phyloP scores from a whole-genome alignment of 2,113 vertebrate genomes.

The Tiliqua scincoides region DNA sequence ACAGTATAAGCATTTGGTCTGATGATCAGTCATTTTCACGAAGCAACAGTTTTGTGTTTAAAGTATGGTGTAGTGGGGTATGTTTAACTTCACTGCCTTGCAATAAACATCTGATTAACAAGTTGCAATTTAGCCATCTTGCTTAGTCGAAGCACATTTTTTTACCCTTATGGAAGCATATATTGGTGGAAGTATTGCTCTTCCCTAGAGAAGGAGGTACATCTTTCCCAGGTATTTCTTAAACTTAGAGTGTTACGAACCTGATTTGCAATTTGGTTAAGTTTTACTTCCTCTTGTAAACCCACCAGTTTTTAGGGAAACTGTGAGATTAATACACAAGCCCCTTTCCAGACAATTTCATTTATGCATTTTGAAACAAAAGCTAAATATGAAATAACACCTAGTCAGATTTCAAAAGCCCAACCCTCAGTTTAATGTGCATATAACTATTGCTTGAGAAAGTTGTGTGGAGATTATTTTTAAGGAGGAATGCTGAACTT shows the following conservation, averaged over 20 bases:
- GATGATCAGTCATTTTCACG: not conserved
- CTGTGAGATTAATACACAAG: accelerated
- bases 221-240: not conserved
- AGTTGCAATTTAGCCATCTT: not conserved
- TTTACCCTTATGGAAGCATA: accelerated
- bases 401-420: not conserved
- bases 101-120: not conserved
- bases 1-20: not conserved
- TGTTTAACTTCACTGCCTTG: not conserved
- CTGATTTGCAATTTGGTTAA: not conserved
- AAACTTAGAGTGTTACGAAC: not conserved
- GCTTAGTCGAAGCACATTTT: not conserved
- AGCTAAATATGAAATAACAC: not conserved
- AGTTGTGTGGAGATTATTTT: not conserved
- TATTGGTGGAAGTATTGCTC: not conserved
- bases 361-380: not conserved
- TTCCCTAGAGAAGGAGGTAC: accelerated
- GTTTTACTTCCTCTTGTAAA: not conserved
- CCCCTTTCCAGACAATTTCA: not conserved
- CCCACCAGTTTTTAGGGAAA: not conserved
- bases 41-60: not conserved
- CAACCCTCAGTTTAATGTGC: not conserved
- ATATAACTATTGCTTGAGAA: not conserved
- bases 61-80: not conserved
- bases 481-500: not conserved